Conservation (phyloP, 1,140 invertebrate genomes). For the Oedothorax gibbosus region DNA sequence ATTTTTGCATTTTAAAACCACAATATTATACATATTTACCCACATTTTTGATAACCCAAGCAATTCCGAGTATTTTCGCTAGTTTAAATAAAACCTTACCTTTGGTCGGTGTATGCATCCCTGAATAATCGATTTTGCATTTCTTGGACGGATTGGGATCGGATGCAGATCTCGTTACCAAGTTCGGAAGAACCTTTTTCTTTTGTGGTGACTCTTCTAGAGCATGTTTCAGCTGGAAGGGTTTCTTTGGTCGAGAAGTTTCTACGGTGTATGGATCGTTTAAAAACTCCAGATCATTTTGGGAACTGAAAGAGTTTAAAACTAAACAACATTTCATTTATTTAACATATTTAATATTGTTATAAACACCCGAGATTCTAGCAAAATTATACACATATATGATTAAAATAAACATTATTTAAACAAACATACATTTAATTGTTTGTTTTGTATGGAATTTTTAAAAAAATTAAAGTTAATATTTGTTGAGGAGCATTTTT, state of each 20-base stretch:
- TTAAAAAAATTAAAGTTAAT: no score
- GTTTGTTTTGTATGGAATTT: no score
- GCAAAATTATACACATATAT: no score
- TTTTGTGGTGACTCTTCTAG: background rate
- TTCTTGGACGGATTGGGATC: conserved; percentile 26
- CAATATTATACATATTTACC: no score
- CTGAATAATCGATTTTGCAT: background rate
- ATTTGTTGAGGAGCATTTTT: no score
- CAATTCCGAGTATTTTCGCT: no score
- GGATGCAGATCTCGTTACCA: conserved; percentile 22
- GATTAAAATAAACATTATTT: no score
- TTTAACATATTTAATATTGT: background rate
- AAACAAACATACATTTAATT: no score
- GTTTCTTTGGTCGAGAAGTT: background rate
- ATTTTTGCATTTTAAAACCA: no score
- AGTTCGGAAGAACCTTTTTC: background rate
- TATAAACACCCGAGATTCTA: no score
- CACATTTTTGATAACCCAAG: no score
- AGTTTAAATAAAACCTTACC: background rate
- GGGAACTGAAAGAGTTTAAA: background rate
- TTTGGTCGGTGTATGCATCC: background rate
- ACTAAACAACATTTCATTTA: background rate
- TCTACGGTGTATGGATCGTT: conserved; percentile 16
- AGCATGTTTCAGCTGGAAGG: background rate
- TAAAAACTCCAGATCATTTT: conserved; percentile 36